Base-by-base conservation (phyloP, 2,888 invertebrate genomes). In the Charanyca ferruginea region DNA sequence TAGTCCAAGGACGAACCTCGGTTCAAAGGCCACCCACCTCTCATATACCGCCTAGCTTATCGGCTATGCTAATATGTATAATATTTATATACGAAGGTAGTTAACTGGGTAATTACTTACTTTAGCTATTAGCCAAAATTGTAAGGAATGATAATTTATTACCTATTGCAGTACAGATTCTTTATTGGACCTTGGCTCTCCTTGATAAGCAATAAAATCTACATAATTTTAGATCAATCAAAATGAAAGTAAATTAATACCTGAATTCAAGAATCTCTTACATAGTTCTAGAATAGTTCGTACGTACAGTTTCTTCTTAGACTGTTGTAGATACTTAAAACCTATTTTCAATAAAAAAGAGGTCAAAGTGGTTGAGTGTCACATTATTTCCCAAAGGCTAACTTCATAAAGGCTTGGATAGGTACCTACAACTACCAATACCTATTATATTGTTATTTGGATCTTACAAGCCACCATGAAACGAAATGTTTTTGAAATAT, bases 1-100 rank as follows among this genome's bases (percentile, higher is more conserved):
- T 92, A 93, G 94, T 87, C 91, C 94, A 94, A 94, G 94, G 94
- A 90, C 93, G 79, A 81, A 77, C 57, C 65, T 73, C 79, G 82
- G 77, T 84, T 84, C 79, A 85, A 86, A 89, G 90, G 89, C 90
- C 90, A 87, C 81, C 79, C 77, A 80, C 84, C 81, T 79, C 59
- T 69, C 51, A 60, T 66, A 73, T 73, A 73, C 38, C 62, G 49
- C 62, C 74, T 68, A 64, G 69, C 66, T 77, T 72, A 64, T 64
- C 66, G 61, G 68, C 61, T 64, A 73, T 64, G 59, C 44, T 66
- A 73, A 67, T 68, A 75, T 60, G 42, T 60, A 61, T 47, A 41
- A 54, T 69, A 69, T 58, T 58, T 71, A 60, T 71, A 58, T 60
- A 53, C 53, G 49, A 49, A 51, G 22, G 59, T 44, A 66, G 44